A percentile compares a stretch with the other conserved stretches of the same genome.
These are phyloP conservation scores for Corapipo altera DNA, from an alignment of 2,113 vertebrate genomes.

Conservation along the genomic window DNA sequence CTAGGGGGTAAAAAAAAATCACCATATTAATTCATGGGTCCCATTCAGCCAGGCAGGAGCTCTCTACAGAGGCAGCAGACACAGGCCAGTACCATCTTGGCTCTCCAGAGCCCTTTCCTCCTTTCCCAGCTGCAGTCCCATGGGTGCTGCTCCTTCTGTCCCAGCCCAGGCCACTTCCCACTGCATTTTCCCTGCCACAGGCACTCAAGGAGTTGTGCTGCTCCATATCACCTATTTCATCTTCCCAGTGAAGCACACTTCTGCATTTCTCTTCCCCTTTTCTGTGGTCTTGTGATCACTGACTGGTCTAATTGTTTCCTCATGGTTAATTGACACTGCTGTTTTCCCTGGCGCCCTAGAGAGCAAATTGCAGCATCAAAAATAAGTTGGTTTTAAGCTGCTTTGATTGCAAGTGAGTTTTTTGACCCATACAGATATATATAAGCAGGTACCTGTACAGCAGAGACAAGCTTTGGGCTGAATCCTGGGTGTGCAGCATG, in stretches of 20 bases:
- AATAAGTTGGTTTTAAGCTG: neutral
- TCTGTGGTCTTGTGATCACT: neutral
- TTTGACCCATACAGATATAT: rapidly evolving
- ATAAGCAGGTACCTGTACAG: neutral
- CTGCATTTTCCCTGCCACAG: rapidly evolving
- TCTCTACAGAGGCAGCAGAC: neutral
- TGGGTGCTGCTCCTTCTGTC: neutral
- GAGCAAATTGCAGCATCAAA: neutral
- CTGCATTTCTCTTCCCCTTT: neutral
- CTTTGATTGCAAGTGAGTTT: neutral
- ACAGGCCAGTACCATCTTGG: neutral
- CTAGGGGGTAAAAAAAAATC: neutral
- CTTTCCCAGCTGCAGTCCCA: neutral
- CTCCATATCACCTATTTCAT: neutral
- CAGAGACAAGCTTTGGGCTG: neutral
- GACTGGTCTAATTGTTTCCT: neutral
- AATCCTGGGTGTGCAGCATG: rapidly evolving
- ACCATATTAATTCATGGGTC: neutral
- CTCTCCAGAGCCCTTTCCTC: neutral
- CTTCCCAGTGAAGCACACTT: neutral
- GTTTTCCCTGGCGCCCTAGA: neutral
- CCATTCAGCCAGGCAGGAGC: neutral
- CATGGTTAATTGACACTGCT: neutral
- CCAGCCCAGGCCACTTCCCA: neutral
- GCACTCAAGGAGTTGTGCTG: neutral